Conservation (phyloP, 2,797 vertebrate genomes). For the Spheniscus humboldti region DNA sequence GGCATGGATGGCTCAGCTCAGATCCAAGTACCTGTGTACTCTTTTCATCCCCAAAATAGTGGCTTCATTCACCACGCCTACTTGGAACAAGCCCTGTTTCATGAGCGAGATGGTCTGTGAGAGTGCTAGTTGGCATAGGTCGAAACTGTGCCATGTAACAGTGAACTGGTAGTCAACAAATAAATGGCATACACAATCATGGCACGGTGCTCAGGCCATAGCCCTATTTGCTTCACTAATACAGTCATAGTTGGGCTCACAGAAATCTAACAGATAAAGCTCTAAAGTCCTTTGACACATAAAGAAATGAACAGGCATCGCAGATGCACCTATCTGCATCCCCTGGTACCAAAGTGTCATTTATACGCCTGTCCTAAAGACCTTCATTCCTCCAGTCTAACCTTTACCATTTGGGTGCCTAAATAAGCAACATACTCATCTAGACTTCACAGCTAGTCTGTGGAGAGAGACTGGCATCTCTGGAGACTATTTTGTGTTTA, state of each 20-base stretch:
- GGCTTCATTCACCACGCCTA: not conserved
- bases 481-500: not conserved
- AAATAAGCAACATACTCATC: not conserved
- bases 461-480: not conserved
- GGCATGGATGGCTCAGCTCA: not conserved
- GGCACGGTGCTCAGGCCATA: not conserved
- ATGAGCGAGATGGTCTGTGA: fast-evolving
- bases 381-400: not conserved
- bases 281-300: not conserved
- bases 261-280: not conserved
- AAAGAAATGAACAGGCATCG: not conserved
- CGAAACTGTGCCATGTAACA: not conserved
- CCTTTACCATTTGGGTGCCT: not conserved
- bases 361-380: not conserved
- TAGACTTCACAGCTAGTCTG: not conserved
- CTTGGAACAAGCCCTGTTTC: not conserved
- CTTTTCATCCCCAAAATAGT: not conserved
- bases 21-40: not conserved
- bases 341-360: not conserved
- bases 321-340: not conserved
- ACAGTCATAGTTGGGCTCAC: not conserved
- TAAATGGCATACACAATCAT: not conserved
- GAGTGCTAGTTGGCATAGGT: not conserved
- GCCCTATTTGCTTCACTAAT: not conserved
- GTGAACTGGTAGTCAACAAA: not conserved